Evolutionary conservation across 2,797 vertebrate genomes (phyloP), one percentile per base, ranked within the genome.

Genomic region (Acridotheres tristis): DNA sequence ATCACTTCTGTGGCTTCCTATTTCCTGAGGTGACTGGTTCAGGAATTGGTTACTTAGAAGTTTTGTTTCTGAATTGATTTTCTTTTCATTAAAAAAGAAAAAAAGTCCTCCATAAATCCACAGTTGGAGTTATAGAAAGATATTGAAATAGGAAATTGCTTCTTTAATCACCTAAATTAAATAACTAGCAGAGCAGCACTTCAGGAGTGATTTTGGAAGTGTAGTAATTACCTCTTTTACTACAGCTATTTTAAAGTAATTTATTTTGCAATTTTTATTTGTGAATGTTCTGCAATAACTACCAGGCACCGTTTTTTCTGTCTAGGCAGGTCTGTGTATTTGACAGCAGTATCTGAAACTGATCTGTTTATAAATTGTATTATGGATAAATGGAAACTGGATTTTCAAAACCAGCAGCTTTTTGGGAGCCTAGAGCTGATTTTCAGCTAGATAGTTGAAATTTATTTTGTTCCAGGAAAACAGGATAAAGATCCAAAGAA

Each of bases 151-250:
- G 58, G 54, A 84, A 89, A 54, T 63, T 67, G 36, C 67, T 91
- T 89, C 47, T 67, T 88, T 94, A 90, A 85, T 91, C 58, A 90
- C 20, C 30, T 55, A 58, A 73, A 76, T 84, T 61, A 86, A 91
- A 53, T 80, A 65, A 55, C 12, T 68, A 45, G 45, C 29, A 20
- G 36, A 71, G 57, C 27, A 94, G 57, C 42, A 59, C 42, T 93
- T 92, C 11, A 69, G 54, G 72, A 85, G 50, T 71, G 80, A 62
- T 61, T 76, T 32, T 85, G 63, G 84, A 80, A 80, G n/a, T 59
- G 23, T 27, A 42, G 45, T 59, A 77, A 63, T 95, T 74, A n/a
- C 47, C 30, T 71, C 45, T 67, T 73, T 83, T 82, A 38, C 54
- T 79, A 1, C 47, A 87, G 40, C 58, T 81, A 20, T 57, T 76